Evolutionary conservation across 2,888 invertebrate species (phyloP).

Genomic region (Drosophila atripex): DNA sequence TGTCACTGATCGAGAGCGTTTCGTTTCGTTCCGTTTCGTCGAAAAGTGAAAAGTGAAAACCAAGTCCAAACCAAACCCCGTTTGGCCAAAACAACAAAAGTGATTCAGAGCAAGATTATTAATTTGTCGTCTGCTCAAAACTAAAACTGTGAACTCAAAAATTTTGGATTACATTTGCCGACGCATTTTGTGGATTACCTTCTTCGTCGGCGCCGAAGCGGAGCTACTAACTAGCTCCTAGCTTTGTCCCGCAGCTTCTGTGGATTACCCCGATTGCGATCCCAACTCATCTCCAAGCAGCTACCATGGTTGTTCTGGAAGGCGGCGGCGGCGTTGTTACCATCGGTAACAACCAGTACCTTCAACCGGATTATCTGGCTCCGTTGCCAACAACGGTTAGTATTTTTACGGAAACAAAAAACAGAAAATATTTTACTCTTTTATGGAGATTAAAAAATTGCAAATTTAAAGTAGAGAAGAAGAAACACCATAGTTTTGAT

Average conservation of each 20-base stretch:
- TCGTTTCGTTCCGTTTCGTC: slow-evolving; percentile 9
- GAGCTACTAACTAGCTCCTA: slow-evolving; percentile 15
- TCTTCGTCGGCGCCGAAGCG: slow-evolving; percentile 11
- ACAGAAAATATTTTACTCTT: neutral
- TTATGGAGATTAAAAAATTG: neutral
- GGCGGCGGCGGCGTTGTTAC: slow-evolving; percentile 95
- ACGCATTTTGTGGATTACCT: slow-evolving; percentile 59
- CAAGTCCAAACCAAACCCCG: slow-evolving; percentile 25
- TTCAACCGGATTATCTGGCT: slow-evolving; percentile 97
- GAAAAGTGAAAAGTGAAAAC: slow-evolving; percentile 49
- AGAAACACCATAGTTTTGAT: neutral
- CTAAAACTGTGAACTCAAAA: slow-evolving; percentile 33
- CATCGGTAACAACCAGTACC: slow-evolving; percentile 95
- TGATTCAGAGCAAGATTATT: slow-evolving; percentile 8
- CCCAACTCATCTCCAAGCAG: slow-evolving; percentile 9
- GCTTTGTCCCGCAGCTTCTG: slow-evolving; percentile 26
- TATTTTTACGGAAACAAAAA: slow-evolving; percentile 69
- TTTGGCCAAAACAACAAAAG: slow-evolving; percentile 35
- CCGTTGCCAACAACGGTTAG: slow-evolving; percentile 97
- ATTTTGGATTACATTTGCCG: slow-evolving; percentile 56
- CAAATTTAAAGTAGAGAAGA: neutral
- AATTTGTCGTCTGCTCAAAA: slow-evolving; percentile 20
- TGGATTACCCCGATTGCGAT: slow-evolving; percentile 51
- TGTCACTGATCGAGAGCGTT: slow-evolving; percentile 23
- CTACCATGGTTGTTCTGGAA: slow-evolving; percentile 93